Percentiles rank a stretch among this genome's conserved stretches.
Conservation (phyloP, 2,113 vertebrate genomes). For the Cygnus buccinator region DNA sequence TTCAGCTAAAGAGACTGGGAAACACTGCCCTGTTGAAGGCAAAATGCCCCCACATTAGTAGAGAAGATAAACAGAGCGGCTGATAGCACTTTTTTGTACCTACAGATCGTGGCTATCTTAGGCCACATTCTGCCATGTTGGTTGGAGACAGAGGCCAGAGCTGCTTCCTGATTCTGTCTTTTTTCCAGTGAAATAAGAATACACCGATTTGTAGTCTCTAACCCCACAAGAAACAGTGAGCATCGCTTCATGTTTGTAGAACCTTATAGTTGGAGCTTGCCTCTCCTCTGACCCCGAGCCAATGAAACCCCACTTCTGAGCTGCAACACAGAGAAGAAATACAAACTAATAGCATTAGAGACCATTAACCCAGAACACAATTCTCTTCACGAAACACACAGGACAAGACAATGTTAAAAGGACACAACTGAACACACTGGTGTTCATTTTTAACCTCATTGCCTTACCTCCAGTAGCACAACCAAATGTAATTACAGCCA, state of each 20-base stretch:
- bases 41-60: neutral
- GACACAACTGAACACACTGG: neutral
- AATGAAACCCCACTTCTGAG: neutral
- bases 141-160: neutral
- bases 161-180: neutral
- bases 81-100: neutral
- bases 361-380: neutral
- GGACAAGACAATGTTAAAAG: slow-evolving; percentile 5
- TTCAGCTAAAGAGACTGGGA: neutral
- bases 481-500: slow-evolving; percentile 69
- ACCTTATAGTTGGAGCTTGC: neutral
- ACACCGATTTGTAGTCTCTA: neutral
- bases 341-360: slow-evolving; percentile 8
- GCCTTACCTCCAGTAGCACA: slow-evolving; percentile 56
- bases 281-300: neutral
- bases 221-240: neutral
- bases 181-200: neutral
- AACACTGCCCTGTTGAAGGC: neutral
- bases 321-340: neutral
- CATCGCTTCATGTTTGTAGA: neutral
- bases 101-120: neutral
- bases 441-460: slow-evolving; percentile 11
- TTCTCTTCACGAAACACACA: neutral
- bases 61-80: neutral
- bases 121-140: neutral